Evolutionary conservation across 2,888 invertebrate genomes (phyloP), one percentile per base, ranked within the genome.

Genomic region (Drosophila affinis): DNA sequence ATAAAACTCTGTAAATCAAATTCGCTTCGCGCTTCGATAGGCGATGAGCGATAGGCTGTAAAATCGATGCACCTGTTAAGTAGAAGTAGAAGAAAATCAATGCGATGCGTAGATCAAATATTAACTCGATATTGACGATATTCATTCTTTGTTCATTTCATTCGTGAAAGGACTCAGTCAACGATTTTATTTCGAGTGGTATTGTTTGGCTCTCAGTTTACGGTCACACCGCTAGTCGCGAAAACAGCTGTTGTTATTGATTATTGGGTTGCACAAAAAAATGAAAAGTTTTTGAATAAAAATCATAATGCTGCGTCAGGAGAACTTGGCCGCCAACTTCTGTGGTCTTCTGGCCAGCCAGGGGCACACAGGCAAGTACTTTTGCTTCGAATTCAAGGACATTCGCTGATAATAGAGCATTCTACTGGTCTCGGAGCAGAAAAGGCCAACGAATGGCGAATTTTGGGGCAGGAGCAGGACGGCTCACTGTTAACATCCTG

Each of bases 381-480:
- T 29, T 6, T 3, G 1, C 6, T 21, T 2, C 12, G 14, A 14
- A 0, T 4, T 3, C 7, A 7, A 27, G 0, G 10, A 1, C 27
- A 34, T 51, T 3, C 0, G 7, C 9, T 34, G 17, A 1, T 1
- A 44, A 51, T 9, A 7, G 0, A 55, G 34, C 21, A n/a, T 6
- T 27, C n/a, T 14, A 27, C n/a, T 2, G 44, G 32, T 34, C 27
- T 14, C 46, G 7, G 0, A 49, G 24, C 68, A 82, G 82, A 82
- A 34, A 94, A 94, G 89, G 95, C 95, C 1, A 94, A 94, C 77
- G 96, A 96, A 93, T 96, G 96, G 96, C 94, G 96, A 65, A 93
- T 97, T 62, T 92, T 97, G 76, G 96, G 97, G 0, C 96, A 97
- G 91, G 97, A 97, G 89, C 95, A 95, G 91, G 95, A 96, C 91